Percentiles rank a stretch among this genome's conserved stretches.
These are phyloP conservation scores for Cyclura pinguis DNA, from an alignment of 2,797 vertebrate genomes.

Conservation along the genomic window DNA sequence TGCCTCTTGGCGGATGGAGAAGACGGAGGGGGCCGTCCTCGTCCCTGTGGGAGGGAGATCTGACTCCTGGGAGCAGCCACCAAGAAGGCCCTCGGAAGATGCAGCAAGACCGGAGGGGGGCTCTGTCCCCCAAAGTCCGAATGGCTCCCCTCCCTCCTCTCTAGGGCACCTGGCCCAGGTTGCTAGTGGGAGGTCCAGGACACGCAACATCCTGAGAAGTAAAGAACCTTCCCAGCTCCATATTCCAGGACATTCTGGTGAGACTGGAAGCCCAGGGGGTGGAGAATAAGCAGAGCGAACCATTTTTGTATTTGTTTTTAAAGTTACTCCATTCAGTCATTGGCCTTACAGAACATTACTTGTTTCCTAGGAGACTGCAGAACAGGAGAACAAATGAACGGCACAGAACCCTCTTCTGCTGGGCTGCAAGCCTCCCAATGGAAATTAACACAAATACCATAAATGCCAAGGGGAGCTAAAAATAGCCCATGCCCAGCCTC, in stretches of 20 bases:
- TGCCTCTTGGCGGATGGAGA: too few relatives aligned
- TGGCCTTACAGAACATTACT: conserved; percentile 67
- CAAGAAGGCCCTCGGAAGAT: too few relatives aligned
- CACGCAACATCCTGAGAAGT: neutral
- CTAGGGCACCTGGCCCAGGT: neutral
- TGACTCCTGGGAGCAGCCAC: too few relatives aligned
- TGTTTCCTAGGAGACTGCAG: conserved; percentile 79
- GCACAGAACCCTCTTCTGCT: conserved; percentile 25
- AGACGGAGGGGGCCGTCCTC: too few relatives aligned
- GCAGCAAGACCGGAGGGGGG: too few relatives aligned
- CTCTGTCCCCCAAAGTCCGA: too few relatives aligned
- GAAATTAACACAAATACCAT: conserved; percentile 65
- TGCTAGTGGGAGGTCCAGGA: neutral
- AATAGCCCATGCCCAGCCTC: conserved; percentile 25
- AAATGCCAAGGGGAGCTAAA: conserved; percentile 77
- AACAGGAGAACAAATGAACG: conserved; percentile 56
- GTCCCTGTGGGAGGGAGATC: too few relatives aligned
- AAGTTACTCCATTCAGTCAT: conserved; percentile 51
- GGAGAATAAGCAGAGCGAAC: neutral
- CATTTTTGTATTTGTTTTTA: conserved; percentile 34
- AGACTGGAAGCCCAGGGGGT: neutral
- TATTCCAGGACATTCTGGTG: neutral
- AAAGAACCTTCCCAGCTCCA: neutral
- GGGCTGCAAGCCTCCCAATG: conserved; percentile 51
- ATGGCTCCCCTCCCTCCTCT: neutral